Conservation (phyloP, 2,888 invertebrate genomes). For the Loripinus fragilis region DNA sequence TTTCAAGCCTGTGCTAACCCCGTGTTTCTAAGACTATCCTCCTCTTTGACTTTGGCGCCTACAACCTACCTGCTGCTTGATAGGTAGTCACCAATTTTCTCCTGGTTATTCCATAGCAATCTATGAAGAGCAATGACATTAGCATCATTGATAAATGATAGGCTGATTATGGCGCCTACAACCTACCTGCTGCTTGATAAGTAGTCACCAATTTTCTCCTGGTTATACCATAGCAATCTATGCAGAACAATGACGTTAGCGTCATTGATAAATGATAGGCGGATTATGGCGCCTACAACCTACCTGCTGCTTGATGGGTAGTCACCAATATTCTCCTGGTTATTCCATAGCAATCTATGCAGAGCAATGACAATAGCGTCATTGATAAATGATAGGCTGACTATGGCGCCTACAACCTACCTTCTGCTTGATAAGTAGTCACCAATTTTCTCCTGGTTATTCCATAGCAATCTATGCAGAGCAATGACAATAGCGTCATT, state of each 20-base stretch:
- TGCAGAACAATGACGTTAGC: too few species aligned
- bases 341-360: too few species aligned
- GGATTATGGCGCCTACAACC: too few species aligned
- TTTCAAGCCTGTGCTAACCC: too few species aligned
- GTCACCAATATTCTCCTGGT: too few species aligned
- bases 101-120: slow-evolving; percentile 97
- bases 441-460: slow-evolving; percentile 96
- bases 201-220: slow-evolving; percentile 95
- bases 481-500: slow-evolving; percentile 98
- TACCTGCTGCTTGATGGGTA: too few species aligned
- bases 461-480: slow-evolving; percentile 96
- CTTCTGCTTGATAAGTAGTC: slow-evolving; percentile 84
- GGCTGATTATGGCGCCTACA: slow-evolving; percentile 97
- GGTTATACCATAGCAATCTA: slow-evolving; percentile 96
- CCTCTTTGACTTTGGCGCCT: too few species aligned
- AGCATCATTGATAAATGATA: too few species aligned
- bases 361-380: too few species aligned
- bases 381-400: too few species aligned
- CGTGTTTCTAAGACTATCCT: too few species aligned
- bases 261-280: too few species aligned
- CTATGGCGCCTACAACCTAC: slow-evolving; percentile 61
- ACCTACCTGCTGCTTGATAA: slow-evolving; percentile 94
- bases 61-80: slow-evolving; percentile 85
- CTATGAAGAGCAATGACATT: slow-evolving; percentile 96
- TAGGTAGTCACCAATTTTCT: slow-evolving; percentile 90